These are phyloP conservation scores for Melitaea cinxia DNA, from an alignment of 1,140 invertebrate genomes.

Conservation along the genomic window DNA sequence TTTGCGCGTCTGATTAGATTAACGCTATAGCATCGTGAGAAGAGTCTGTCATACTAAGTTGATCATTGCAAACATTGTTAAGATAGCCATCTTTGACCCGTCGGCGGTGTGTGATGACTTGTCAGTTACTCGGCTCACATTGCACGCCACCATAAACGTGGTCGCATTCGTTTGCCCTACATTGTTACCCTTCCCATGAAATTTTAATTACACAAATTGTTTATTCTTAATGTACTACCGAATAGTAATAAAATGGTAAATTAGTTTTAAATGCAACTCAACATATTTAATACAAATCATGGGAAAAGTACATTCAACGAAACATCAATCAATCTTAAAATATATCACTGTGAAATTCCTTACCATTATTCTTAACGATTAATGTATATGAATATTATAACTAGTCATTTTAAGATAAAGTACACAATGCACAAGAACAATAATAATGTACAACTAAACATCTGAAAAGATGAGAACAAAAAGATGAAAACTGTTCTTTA, in stretches of 20 bases:
- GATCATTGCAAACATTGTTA: constrained; percentile 35
- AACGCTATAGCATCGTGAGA: constrained; percentile 43
- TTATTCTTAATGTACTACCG: not conserved
- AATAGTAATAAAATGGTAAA: constrained; percentile 1
- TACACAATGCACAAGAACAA: not conserved
- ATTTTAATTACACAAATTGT: constrained; percentile 37
- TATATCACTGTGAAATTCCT: too few species aligned
- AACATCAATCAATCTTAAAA: too few species aligned
- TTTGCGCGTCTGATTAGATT: constrained; percentile 24
- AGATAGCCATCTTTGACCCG: constrained; percentile 65
- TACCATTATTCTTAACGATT: too few species aligned
- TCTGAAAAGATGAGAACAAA: not conserved
- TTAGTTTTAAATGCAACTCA: not conserved
- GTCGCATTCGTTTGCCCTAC: constrained; percentile 49
- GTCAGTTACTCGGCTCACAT: constrained; percentile 69
- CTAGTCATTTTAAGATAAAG: too few species aligned
- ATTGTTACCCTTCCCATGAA: constrained; percentile 52
- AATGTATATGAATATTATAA: too few species aligned
- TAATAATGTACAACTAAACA: too few species aligned
- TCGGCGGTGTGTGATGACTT: constrained; percentile 50
- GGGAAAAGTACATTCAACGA: not conserved
- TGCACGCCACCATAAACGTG: constrained; percentile 57
- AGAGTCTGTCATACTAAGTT: constrained; percentile 34
- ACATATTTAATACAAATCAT: not conserved
- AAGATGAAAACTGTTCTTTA: not conserved